A percentile compares a stretch with the other conserved stretches of the same genome.
Evolutionary conservation across 2,797 vertebrate species (phyloP).

Genomic region (Pipistrellus kuhlii): DNA sequence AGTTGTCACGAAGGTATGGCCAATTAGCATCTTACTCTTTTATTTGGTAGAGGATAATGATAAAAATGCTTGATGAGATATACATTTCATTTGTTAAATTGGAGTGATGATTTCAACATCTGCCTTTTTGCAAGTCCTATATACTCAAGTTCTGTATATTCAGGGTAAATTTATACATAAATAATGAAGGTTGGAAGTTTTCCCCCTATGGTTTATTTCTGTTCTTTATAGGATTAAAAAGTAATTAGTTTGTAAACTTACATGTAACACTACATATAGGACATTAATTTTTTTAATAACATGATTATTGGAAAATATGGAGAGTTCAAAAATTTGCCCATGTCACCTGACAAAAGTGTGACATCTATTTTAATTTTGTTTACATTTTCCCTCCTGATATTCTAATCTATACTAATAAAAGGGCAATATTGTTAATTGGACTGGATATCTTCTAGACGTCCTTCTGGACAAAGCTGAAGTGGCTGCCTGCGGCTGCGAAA

Average conservation of each 20-base stretch:
- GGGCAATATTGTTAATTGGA: too few relatives aligned
- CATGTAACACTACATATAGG: neutral
- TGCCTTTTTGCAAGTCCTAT: neutral
- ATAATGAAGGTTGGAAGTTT: neutral
- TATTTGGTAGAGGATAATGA: neutral
- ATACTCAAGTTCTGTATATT: neutral
- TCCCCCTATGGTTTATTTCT: neutral
- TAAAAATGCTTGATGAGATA: neutral
- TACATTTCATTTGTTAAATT: slow-evolving; percentile 23
- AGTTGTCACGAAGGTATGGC: too few relatives aligned
- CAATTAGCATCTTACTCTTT: too few relatives aligned
- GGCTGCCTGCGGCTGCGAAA: too few relatives aligned
- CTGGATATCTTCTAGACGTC: too few relatives aligned
- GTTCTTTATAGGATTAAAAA: neutral
- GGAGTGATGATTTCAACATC: neutral
- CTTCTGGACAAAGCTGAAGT: too few relatives aligned
- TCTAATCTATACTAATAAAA: too few relatives aligned
- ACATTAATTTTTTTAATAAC: neutral
- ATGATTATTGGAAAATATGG: neutral
- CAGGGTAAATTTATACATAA: slow-evolving; percentile 45
- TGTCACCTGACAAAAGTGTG: neutral
- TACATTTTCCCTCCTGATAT: too few relatives aligned
- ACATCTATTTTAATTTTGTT: neutral
- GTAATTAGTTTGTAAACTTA: slow-evolving; percentile 24
- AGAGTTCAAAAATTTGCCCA: neutral